phyloP scores from a whole-genome alignment of 2,113 vertebrate genomes.

The Rallus limicola region DNA sequence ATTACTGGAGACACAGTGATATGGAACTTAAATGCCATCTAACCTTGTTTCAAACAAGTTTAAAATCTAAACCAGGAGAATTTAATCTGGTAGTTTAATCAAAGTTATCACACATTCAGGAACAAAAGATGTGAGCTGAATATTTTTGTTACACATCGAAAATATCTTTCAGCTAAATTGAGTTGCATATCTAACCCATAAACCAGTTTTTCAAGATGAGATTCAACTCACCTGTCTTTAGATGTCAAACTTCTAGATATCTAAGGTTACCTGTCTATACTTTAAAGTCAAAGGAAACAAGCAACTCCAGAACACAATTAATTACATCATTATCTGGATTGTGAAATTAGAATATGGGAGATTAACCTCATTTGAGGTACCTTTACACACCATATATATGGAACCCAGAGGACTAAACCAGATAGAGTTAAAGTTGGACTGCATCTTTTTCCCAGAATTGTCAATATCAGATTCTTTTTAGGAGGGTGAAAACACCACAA shows the following conservation, averaged over 20 bases:
- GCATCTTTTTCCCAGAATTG: background rate
- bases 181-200: background rate
- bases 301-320: background rate
- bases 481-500: background rate
- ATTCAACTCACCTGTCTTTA: background rate
- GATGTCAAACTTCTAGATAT: background rate
- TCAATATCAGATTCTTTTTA: background rate
- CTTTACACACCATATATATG: background rate
- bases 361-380: background rate
- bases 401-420: background rate
- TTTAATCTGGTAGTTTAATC: conserved; percentile 45
- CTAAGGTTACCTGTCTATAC: background rate
- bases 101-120: conserved; percentile 16
- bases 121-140: background rate
- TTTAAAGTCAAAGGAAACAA: background rate
- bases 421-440: background rate
- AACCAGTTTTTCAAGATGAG: background rate
- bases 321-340: background rate
- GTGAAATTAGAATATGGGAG: background rate
- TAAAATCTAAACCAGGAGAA: conserved; percentile 35
- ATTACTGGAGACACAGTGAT: conserved; percentile 30
- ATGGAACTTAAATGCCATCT: conserved; percentile 42
- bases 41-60: conserved; percentile 35
- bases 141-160: background rate
- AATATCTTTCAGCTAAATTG: background rate